phyloP scores from a whole-genome alignment of 1,140 invertebrate genomes.

The Delia radicum region DNA sequence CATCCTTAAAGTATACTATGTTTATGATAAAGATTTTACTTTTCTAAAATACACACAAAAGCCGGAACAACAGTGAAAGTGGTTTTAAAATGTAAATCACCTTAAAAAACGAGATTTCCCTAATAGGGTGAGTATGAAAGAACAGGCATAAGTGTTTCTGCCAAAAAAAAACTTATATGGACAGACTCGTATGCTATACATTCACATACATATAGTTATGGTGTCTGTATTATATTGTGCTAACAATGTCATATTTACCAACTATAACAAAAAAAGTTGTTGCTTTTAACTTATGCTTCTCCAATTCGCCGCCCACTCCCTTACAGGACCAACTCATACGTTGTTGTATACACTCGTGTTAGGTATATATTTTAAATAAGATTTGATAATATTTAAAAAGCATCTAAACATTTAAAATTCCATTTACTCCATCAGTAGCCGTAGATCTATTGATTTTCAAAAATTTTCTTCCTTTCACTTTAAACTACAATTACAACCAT shows the following conservation, averaged over 20 bases:
- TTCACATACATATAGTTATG: background rate
- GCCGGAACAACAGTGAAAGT: background rate
- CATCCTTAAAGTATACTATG: no score
- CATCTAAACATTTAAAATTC: background rate
- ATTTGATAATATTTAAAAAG: background rate
- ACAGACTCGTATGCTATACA: background rate
- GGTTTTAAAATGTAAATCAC: constrained; percentile 18
- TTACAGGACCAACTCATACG: background rate
- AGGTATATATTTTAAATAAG: background rate
- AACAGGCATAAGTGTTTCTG: background rate
- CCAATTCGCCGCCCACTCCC: no score
- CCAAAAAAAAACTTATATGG: background rate
- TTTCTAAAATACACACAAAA: no score
- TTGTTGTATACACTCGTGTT: background rate
- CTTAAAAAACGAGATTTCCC: background rate
- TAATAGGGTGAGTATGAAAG: background rate
- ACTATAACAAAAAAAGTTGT: background rate
- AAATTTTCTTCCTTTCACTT: no score
- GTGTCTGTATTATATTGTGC: constrained; percentile 14
- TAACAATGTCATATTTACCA: constrained; percentile 16
- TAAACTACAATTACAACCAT: no score
- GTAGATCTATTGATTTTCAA: background rate
- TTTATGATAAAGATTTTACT: no score
- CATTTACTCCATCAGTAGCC: background rate
- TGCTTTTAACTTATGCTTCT: background rate